A percentile compares a stretch with the other conserved stretches of the same genome.
These are phyloP conservation scores for Trachurus trachurus DNA, from an alignment of 2,797 vertebrate species.

Conservation along the genomic window DNA sequence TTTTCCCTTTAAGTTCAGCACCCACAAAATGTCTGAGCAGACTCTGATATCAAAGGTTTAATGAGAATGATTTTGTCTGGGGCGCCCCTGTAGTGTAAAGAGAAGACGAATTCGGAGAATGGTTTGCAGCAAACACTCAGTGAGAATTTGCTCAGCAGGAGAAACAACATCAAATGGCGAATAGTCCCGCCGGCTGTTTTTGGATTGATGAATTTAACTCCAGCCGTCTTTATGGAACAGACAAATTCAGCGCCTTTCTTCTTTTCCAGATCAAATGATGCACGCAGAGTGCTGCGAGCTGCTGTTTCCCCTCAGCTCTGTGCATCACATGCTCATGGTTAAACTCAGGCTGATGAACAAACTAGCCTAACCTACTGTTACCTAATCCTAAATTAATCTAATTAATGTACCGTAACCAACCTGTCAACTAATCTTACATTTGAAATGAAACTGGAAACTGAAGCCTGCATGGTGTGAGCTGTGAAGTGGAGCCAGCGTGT, in stretches of 20 bases:
- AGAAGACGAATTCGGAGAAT: conserved; percentile 13
- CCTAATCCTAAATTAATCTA: not conserved
- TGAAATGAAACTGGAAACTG: not conserved
- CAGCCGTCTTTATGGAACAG: conserved; percentile 12
- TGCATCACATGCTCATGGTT: not conserved
- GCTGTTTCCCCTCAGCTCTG: not conserved
- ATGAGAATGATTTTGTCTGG: not conserved
- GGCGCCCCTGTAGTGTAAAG: not conserved
- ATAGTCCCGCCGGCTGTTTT: conserved; percentile 18
- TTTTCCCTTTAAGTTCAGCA: not conserved
- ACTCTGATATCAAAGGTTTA: not conserved
- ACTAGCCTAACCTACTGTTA: conserved; percentile 1
- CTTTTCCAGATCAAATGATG: conserved; percentile 46
- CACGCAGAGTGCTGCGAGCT: conserved; percentile 37
- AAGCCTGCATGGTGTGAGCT: not conserved
- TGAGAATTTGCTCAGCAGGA: conserved; percentile 42
- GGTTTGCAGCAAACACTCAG: conserved; percentile 16
- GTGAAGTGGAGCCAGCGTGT: not conserved
- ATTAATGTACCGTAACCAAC: not conserved
- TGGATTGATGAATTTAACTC: conserved; percentile 44
- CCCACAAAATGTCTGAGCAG: not conserved
- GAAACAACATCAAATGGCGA: conserved; percentile 26
- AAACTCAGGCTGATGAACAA: not conserved
- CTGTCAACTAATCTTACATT: not conserved
- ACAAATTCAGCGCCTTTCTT: conserved; percentile 20